Evolutionary conservation across 2,888 invertebrate species (phyloP), one percentile per base, ranked within the genome.

Genomic region (Idaea biselata): DNA sequence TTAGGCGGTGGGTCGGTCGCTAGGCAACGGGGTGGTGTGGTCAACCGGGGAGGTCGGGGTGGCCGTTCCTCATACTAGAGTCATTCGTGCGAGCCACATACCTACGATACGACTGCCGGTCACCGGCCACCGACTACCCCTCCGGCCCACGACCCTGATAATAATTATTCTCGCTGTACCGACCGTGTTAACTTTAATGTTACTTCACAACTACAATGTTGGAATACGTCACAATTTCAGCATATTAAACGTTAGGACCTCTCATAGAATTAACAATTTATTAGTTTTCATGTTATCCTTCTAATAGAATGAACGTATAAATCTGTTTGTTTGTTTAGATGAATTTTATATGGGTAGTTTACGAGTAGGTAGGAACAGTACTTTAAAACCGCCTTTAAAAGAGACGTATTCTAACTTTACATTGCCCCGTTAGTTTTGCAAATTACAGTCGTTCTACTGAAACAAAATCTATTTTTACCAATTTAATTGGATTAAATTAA

Each of bases 11-110:
- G 76, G 80, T 73, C 77, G 81, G 92, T 93, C 84, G 91, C 93
- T 80, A 75, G 77, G 92, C 90, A 85, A 91, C 92, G 82, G 87
- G 87, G 84, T 79, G 87, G 85, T 79, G 88, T 82, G 89, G 91
- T 90, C 90, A 90, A 78, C 73, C 75, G 70, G 68, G 76, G 77
- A 76, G 69, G 72, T 65, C 90, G 80, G 84, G 86, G 82, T 76
- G 84, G 83, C 74, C 86, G 87, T 86, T 86, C 84, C 89, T 90
- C 89, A 91, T 88, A 88, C 89, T 89, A 80, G 81, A 74, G 76
- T 76, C 81, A 79, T 78, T 80, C 84, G 82, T 75, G 80, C 82
- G 78, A 80, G 76, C 72, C 77, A 68, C 68, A 67, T 78, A 79
- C 44, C 44, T 44, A 44, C 44, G 44, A 14, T 44, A 44, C 44